Evolutionary conservation across 2,797 vertebrate genomes (phyloP).

Genomic region (Phrynocephalus vlangalii): DNA sequence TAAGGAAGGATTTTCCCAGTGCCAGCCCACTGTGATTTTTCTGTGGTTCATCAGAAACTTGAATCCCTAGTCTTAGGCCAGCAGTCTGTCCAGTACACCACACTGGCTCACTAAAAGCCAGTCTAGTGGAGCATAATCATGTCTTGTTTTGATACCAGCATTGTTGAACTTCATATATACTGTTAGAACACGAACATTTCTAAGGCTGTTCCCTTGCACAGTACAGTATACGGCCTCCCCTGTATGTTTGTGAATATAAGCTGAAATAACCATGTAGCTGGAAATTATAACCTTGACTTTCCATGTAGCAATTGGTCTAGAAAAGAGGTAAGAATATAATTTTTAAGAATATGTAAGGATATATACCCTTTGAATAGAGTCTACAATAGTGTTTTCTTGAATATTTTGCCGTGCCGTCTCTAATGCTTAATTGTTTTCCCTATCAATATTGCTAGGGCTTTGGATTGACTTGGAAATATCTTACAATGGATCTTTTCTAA

Average conservation of each 20-base stretch:
- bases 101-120: no score
- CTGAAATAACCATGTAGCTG: background rate
- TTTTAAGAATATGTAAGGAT: background rate
- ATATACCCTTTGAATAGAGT: background rate
- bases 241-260: background rate
- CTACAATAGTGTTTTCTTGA: background rate
- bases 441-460: conserved; percentile 82
- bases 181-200: background rate
- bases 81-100: no score
- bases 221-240: no score
- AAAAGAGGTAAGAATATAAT: background rate
- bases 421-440: background rate
- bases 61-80: no score
- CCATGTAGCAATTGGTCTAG: conserved; percentile 14
- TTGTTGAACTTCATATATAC: background rate
- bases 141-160: background rate
- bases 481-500: conserved; percentile 95
- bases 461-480: conserved; percentile 96
- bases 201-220: background rate
- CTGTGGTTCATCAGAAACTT: no score
- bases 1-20: no score
- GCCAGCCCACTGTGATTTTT: no score
- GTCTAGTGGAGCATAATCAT: background rate
- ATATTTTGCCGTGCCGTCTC: background rate
- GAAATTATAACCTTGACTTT: conserved; percentile 12